Conservation (phyloP, 53 echinoderm and acorn worm genomes). For the Temnopleurus reevesii region DNA sequence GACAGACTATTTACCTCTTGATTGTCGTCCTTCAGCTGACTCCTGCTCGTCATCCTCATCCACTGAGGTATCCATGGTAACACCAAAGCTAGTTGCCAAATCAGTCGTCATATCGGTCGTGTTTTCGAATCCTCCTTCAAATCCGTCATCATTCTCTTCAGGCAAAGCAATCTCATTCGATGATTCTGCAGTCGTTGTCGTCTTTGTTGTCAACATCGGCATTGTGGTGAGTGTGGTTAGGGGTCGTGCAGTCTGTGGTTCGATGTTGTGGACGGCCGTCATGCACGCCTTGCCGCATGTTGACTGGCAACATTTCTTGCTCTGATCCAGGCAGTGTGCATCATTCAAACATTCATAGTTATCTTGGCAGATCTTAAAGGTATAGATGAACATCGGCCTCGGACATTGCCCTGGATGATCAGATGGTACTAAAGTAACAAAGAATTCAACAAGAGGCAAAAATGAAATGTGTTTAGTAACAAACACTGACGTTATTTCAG, state of each 20-base stretch:
- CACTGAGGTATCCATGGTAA: neutral
- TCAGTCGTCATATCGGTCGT: neutral
- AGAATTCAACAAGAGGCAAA: too few relatives aligned
- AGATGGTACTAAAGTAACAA: too few relatives aligned
- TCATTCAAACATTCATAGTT: neutral
- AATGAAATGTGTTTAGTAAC: too few relatives aligned
- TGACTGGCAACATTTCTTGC: constrained; percentile 30
- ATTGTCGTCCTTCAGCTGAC: neutral
- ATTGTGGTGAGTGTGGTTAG: neutral
- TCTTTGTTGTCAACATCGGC: neutral
- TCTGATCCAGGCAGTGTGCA: constrained; percentile 3
- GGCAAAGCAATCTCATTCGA: neutral
- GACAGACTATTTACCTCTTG: neutral
- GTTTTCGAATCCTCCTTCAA: neutral
- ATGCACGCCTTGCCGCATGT: constrained; percentile 3
- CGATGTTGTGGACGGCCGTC: neutral
- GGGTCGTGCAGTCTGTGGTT: neutral
- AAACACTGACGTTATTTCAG: too few relatives aligned
- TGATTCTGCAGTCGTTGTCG: neutral
- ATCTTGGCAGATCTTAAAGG: neutral
- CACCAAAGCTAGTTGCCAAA: neutral
- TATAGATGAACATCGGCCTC: neutral
- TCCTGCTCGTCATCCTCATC: neutral
- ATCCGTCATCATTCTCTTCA: neutral
- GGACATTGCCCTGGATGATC: neutral